Conservation (phyloP, 2,888 invertebrate species). For the Drosophila meridiana region DNA sequence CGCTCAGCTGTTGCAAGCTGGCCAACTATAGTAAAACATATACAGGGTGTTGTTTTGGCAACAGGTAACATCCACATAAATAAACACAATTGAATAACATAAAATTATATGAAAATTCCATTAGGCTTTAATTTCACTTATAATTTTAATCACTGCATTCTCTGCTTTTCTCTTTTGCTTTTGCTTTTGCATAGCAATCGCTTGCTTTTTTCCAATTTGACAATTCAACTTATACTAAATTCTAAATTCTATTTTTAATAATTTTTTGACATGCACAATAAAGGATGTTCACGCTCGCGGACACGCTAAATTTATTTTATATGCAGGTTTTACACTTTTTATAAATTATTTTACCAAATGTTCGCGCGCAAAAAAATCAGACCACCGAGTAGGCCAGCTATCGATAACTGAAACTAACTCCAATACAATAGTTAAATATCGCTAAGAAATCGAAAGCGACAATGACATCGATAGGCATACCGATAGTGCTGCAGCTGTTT, state of each 20-base stretch:
- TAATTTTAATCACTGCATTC: background rate
- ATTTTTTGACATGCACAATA: background rate
- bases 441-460: background rate
- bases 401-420: constrained; percentile 11
- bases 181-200: background rate
- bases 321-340: background rate
- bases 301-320: background rate
- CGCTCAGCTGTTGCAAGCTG: constrained; percentile 48
- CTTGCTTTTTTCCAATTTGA: background rate
- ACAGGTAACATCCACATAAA: background rate
- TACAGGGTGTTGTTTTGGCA: constrained; percentile 22
- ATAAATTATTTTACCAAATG: background rate
- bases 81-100: background rate
- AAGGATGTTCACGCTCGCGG: too few relatives aligned
- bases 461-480: constrained; percentile 8
- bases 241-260: background rate
- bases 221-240: background rate
- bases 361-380: background rate
- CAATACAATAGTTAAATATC: constrained; percentile 4
- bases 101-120: background rate
- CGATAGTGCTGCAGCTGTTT: constrained; percentile 20
- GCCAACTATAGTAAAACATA: constrained; percentile 10
- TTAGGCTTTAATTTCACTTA: background rate
- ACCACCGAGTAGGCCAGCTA: background rate
- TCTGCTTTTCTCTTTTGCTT: background rate